Base-by-base conservation (phyloP, 2,888 invertebrate genomes). In the Hydrotaea cyrtoneurina region DNA sequence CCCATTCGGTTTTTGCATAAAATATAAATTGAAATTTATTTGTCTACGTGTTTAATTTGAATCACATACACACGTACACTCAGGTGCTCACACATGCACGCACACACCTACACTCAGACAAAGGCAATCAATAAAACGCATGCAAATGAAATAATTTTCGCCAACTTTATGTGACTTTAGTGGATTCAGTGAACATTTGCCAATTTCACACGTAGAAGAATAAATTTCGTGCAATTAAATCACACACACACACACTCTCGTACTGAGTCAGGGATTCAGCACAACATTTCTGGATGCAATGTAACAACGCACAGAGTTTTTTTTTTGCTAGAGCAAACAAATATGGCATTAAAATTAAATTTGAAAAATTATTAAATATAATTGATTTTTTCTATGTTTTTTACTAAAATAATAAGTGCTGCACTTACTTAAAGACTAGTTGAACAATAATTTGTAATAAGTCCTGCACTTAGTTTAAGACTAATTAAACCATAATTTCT, bases 21-120 rank as follows among this genome's bases (percentile, higher is more conserved):
- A 59, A 46, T 59, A 74, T 73, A 83, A 80, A 80, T 75, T 80
- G 59, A 71, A 83, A 83, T 80, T 83, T 83, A 83, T 80, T 83
- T 83, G 80, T 80, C 77, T 80, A 80, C 83, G 78, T 83, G 83
- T 78, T 71, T 62, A 75, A 74, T 62, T 71, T 78, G 46, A 46
- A 79, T 55, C 26, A 39, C 13, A 66, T 43, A 39, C 13, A 19
- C 21, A 66, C 8, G 13, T 31, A 36, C 21, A 43, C 71, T 11
- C 46, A 31, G 31, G 2, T 31, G 31, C 7, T 31, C 31, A 31
- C 50, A 50, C 50, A 71, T 50, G 1, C 71, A 11, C 71, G 50
- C 21, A 10, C 15, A 43, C 10, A 50, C 11, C 19, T n/a, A 4
- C 26, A 17, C 11, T 11, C 43, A 10, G 1, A n/a, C 46, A 43